Conservation (phyloP, 1,140 invertebrate genomes). For the Leptoteleia sp. region DNA sequence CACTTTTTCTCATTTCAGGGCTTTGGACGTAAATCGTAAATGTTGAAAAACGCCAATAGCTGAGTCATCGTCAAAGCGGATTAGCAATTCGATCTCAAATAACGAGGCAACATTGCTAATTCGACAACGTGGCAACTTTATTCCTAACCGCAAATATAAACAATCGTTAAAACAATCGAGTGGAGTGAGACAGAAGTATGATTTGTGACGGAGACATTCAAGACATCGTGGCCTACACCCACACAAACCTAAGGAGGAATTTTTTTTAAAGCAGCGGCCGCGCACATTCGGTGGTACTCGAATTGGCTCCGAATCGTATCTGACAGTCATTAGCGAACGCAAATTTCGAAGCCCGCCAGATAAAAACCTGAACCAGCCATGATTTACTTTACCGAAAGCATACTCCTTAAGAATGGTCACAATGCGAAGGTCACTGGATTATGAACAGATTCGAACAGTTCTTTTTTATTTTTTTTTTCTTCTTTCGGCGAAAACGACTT, state of each 20-base stretch:
- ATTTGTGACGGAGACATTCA: constrained; percentile 19
- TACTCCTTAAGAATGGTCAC: constrained; percentile 74
- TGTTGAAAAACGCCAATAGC: too few relatives aligned
- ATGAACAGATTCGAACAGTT: constrained; percentile 69
- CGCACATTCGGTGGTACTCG: constrained; percentile 61
- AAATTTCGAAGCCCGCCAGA: constrained; percentile 73
- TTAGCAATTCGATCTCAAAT: too few relatives aligned
- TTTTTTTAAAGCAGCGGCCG: constrained; percentile 57
- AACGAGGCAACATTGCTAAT: too few relatives aligned
- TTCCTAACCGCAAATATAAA: too few relatives aligned
- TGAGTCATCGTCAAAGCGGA: too few relatives aligned
- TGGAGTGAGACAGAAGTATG: constrained; percentile 9
- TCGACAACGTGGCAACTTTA: too few relatives aligned
- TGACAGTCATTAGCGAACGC: constrained; percentile 76
- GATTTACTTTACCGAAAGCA: constrained; percentile 73
- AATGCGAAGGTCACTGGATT: constrained; percentile 78
- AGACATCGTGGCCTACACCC: constrained; percentile 23
- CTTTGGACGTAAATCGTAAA: too few relatives aligned
- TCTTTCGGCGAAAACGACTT: too few relatives aligned
- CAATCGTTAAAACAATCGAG: too few relatives aligned
- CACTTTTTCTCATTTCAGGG: too few relatives aligned
- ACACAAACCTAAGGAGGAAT: constrained; percentile 37
- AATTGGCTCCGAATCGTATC: constrained; percentile 68
- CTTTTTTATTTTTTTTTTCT: too few relatives aligned
- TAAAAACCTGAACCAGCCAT: constrained; percentile 73